Conservation (phyloP, 2,113 vertebrate genomes). For the Amia ocellicauda region DNA sequence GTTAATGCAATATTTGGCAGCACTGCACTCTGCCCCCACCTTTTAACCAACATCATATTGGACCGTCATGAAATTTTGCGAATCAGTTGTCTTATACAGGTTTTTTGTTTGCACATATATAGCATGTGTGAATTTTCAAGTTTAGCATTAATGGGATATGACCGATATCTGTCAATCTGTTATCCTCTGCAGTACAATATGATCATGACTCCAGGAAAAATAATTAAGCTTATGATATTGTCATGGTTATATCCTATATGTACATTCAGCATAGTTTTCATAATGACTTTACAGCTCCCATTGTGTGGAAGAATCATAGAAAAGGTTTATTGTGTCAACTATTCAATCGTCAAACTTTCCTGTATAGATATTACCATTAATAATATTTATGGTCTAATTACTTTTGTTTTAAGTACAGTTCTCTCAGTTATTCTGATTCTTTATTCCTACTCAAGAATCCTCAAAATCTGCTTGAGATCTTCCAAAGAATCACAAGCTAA, state of each 20-base stretch:
- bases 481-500: not conserved
- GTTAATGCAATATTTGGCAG: too few relatives aligned
- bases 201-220: not conserved
- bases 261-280: not conserved
- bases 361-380: not conserved
- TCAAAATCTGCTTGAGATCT: not conserved
- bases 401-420: not conserved
- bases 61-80: too few relatives aligned
- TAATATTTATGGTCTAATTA: not conserved
- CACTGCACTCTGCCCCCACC: too few relatives aligned
- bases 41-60: too few relatives aligned
- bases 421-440: not conserved
- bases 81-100: too few relatives aligned
- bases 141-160: too few relatives aligned
- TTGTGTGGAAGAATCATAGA: slow-evolving; percentile 4
- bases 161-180: too few relatives aligned
- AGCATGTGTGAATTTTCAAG: too few relatives aligned
- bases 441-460: not conserved
- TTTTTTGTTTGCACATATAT: too few relatives aligned
- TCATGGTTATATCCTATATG: not conserved
- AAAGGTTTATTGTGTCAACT: slow-evolving; percentile 3
- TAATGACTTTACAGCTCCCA: not conserved
- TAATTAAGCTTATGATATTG: not conserved
- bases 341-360: not conserved
- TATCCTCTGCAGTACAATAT: not conserved